phyloP scores from a whole-genome alignment of 2,113 vertebrate species.

The Formicarius rufipectus region DNA sequence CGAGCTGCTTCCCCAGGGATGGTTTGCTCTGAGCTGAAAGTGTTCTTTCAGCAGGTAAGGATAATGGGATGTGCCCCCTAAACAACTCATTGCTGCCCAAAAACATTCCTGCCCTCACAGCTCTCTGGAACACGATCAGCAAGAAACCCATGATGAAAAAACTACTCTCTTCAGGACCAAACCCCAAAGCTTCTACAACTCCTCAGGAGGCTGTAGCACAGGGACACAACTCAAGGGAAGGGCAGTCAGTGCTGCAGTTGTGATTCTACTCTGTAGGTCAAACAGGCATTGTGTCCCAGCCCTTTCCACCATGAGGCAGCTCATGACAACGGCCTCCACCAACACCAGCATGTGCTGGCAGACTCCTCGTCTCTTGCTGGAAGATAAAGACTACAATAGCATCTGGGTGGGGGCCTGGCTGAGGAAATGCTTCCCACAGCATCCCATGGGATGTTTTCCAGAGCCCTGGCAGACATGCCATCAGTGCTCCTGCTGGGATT shows the following conservation, averaged over 20 bases:
- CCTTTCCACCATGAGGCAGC: slow-evolving; percentile 4
- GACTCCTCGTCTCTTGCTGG: slow-evolving; percentile 25
- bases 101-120: neutral
- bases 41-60: neutral
- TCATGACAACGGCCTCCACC: slow-evolving; percentile 37
- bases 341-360: slow-evolving; percentile 20
- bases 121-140: neutral
- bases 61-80: neutral
- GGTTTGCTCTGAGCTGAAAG: neutral
- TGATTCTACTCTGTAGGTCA: neutral
- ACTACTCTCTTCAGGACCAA: neutral
- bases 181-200: neutral
- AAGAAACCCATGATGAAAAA: neutral
- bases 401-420: slow-evolving; percentile 5
- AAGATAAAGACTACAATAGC: slow-evolving; percentile 54
- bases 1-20: neutral
- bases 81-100: neutral
- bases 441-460: neutral
- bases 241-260: neutral
- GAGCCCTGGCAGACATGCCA: neutral
- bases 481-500: neutral
- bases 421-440: neutral
- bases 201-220: neutral
- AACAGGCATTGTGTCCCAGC: neutral
- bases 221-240: neutral